phyloP scores from a whole-genome alignment of 2,888 invertebrate species.

The Tenthredo scrophulariae region DNA sequence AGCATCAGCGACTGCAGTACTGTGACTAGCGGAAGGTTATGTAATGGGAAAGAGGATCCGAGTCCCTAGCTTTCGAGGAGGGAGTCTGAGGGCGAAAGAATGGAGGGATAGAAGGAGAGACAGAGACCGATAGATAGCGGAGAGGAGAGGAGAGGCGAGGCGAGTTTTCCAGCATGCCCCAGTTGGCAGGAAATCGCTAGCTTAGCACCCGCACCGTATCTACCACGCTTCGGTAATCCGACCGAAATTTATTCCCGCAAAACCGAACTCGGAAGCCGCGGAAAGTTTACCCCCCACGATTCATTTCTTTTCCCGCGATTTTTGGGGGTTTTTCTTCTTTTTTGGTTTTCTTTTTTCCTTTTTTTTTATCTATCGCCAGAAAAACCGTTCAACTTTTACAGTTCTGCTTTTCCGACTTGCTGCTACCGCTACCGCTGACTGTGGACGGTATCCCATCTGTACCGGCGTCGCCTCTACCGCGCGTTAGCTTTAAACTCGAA shows the following conservation, averaged over 20 bases:
- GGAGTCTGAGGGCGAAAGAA: slow-evolving; percentile 11
- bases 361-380: background rate
- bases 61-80: background rate
- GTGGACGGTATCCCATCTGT: background rate
- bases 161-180: slow-evolving; percentile 49
- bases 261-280: slow-evolving; percentile 54
- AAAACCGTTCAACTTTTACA: background rate
- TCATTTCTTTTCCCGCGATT: background rate
- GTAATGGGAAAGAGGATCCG: slow-evolving; percentile 22
- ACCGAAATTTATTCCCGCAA: slow-evolving; percentile 63
- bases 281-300: slow-evolving; percentile 29
- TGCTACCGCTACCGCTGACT: background rate
- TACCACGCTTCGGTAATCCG: slow-evolving; percentile 60
- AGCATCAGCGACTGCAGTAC: slow-evolving; percentile 29
- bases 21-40: slow-evolving; percentile 20
- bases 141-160: background rate
- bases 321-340: background rate
- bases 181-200: slow-evolving; percentile 51
- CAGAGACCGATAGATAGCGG: background rate
- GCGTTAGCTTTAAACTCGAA: background rate
- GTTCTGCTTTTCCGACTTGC: background rate
- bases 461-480: background rate
- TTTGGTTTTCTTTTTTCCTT: background rate
- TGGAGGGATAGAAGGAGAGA: slow-evolving; percentile 7
- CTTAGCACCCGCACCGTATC: slow-evolving; percentile 50